Conservation (phyloP, 2,797 vertebrate species). For the Crypturellus tataupa region DNA sequence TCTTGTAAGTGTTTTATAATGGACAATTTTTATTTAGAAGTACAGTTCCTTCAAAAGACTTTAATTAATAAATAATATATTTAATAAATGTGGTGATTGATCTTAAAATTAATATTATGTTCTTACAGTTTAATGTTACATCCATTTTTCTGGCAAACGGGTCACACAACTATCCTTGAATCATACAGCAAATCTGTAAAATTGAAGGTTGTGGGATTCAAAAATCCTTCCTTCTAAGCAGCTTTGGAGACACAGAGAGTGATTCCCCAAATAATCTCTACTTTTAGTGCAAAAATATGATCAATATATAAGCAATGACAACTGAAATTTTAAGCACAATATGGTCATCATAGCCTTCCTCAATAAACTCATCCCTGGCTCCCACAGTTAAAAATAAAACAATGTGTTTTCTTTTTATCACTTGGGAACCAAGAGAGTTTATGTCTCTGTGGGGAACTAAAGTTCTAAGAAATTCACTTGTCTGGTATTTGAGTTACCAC, state of each 20-base stretch:
- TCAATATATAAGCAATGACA: neutral
- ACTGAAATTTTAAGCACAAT: neutral
- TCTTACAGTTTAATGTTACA: neutral
- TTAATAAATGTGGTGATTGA: neutral
- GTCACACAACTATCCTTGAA: neutral
- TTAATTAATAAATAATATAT: neutral
- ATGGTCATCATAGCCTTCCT: neutral
- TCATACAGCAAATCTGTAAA: neutral
- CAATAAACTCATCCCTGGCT: neutral
- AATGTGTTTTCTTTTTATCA: neutral
- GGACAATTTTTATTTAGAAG: neutral
- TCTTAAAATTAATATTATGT: neutral
- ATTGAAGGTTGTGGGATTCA: neutral
- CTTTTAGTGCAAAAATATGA: neutral
- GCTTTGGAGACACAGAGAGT: neutral
- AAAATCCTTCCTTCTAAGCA: neutral
- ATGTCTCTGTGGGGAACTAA: neutral
- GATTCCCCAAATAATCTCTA: neutral
- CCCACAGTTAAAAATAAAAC: neutral
- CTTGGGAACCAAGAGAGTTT: constrained; percentile 8
- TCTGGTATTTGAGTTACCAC: neutral
- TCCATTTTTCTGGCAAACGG: neutral
- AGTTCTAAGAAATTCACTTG: neutral
- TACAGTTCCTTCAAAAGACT: neutral
- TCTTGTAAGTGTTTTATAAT: neutral